phyloP scores from a whole-genome alignment of 1,140 invertebrate genomes.

The Drosophila bocki region DNA sequence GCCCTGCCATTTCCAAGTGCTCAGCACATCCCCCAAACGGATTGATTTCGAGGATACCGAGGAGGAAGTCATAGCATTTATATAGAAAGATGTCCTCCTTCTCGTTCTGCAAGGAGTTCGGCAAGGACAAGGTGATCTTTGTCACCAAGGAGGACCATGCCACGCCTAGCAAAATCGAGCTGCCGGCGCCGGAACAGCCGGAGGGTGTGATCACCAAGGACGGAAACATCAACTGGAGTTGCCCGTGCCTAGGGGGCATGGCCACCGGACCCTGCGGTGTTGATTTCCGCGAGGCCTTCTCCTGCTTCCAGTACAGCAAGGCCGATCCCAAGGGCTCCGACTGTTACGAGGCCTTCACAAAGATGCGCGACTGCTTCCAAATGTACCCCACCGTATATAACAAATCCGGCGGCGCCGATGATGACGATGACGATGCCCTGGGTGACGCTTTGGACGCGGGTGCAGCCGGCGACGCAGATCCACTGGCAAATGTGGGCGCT shows the following conservation, averaged over 20 bases:
- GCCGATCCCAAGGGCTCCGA: slow-evolving; percentile 94
- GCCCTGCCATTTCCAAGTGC: slow-evolving; percentile 86
- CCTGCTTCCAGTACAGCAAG: slow-evolving; percentile 95
- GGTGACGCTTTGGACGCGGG: slow-evolving; percentile 56
- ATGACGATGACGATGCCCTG: slow-evolving; percentile 82
- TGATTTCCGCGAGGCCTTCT: slow-evolving; percentile 96
- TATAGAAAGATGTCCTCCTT: slow-evolving; percentile 85
- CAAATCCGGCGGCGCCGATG: slow-evolving; percentile 87
- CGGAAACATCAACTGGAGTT: slow-evolving; percentile 98
- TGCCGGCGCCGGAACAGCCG: slow-evolving; percentile 90
- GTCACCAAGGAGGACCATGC: slow-evolving; percentile 92
- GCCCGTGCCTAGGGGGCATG: slow-evolving; percentile 98
- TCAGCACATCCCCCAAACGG: slow-evolving; percentile 85
- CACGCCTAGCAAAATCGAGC: slow-evolving; percentile 89
- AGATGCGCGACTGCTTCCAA: slow-evolving; percentile 97
- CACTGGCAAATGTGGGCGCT: slow-evolving; percentile 26
- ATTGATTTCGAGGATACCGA: slow-evolving; percentile 53
- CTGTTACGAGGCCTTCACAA: slow-evolving; percentile 95
- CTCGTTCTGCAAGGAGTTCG: slow-evolving; percentile 85
- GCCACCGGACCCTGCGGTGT: slow-evolving; percentile 97
- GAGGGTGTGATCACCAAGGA: slow-evolving; percentile 93
- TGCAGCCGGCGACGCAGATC: slow-evolving; percentile 37
- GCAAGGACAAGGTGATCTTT: slow-evolving; percentile 95
- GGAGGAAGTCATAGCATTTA: slow-evolving; percentile 9
- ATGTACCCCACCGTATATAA: slow-evolving; percentile 95